These are phyloP conservation scores for Ectobius pallidus DNA, from an alignment of 2,888 invertebrate species.

Conservation along the genomic window DNA sequence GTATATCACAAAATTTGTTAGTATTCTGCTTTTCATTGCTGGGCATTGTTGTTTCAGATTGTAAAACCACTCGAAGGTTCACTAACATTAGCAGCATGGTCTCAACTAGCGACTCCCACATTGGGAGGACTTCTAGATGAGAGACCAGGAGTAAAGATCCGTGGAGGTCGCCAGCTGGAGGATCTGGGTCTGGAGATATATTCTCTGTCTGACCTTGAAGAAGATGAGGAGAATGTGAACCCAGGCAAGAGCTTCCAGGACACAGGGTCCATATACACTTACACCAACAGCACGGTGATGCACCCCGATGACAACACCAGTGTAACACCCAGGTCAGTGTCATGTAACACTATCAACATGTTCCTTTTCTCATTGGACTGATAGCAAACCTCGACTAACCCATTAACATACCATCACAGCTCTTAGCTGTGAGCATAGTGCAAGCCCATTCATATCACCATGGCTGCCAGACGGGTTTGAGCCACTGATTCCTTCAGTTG, in stretches of 20 bases:
- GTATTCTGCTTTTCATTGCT: no score
- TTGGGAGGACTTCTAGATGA: constrained; percentile 90
- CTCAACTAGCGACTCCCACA: constrained; percentile 91
- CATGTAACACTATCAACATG: background rate
- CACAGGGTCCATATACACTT: constrained; percentile 82
- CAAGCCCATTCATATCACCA: no score
- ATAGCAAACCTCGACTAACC: no score
- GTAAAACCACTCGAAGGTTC: constrained; percentile 94
- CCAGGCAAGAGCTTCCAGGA: constrained; percentile 78
- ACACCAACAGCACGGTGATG: constrained; percentile 86
- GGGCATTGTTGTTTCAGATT: constrained; percentile 63
- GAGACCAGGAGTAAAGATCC: constrained; percentile 86
- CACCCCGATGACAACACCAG: constrained; percentile 86
- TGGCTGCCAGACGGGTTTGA: no score
- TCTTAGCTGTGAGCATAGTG: no score
- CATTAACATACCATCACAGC: no score
- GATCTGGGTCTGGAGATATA: constrained; percentile 76
- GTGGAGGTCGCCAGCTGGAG: constrained; percentile 76
- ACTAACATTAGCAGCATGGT: constrained; percentile 92
- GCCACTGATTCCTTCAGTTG: no score
- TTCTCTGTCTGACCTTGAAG: constrained; percentile 69
- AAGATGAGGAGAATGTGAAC: constrained; percentile 70
- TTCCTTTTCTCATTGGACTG: background rate
- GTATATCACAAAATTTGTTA: no score
- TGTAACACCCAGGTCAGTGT: constrained; percentile 59